Evolutionary conservation across 2,113 vertebrate genomes (phyloP).

Genomic region (Corynorhinus townsendii): DNA sequence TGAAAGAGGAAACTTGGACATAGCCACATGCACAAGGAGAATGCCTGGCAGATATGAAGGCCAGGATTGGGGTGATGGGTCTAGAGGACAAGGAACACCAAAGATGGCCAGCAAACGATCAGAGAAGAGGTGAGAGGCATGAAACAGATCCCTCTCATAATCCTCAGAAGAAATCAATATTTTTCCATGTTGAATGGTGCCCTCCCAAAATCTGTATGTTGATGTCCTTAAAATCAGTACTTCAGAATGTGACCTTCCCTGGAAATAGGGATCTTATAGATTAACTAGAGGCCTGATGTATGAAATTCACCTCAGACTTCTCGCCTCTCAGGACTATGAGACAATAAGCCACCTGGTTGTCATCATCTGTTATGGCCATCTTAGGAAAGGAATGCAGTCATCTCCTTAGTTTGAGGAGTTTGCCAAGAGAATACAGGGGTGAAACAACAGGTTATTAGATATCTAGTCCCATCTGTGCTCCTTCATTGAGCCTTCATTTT

Average conservation of each 20-base stretch:
- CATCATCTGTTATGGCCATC: rapidly evolving
- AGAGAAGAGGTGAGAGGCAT: neutral
- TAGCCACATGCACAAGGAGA: neutral
- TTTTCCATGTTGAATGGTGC: neutral
- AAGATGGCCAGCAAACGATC: neutral
- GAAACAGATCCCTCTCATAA: neutral
- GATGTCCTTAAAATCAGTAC: neutral
- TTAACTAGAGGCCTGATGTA: neutral
- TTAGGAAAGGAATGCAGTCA: neutral
- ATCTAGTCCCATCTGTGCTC: neutral
- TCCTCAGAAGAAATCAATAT: neutral
- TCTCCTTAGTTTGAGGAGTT: neutral
- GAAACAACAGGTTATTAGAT: neutral
- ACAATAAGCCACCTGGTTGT: neutral
- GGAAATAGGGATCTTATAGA: neutral
- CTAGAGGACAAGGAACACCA: neutral
- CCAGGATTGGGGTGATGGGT: neutral
- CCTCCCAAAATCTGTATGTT: neutral
- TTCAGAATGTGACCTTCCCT: neutral
- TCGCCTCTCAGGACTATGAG: neutral
- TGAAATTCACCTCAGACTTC: neutral
- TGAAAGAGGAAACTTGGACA: neutral
- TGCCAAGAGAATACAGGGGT: neutral
- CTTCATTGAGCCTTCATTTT: neutral
- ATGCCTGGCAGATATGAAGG: neutral